Conservation (phyloP, 1,140 invertebrate species). For the Stratiolaelaps scimitus region DNA sequence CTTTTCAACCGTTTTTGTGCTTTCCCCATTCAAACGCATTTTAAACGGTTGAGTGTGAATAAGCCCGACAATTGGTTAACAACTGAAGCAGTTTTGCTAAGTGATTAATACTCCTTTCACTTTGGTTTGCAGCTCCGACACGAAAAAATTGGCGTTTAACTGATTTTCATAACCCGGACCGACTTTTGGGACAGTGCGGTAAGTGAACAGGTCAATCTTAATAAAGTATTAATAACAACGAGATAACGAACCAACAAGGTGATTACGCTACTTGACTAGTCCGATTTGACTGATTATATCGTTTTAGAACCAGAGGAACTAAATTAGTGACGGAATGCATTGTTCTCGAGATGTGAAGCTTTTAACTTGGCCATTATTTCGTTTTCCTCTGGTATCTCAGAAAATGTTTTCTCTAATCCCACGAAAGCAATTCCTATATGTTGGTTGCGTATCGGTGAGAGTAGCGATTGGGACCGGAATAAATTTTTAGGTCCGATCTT, state of each 20-base stretch:
- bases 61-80: too few relatives aligned
- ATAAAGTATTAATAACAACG: too few relatives aligned
- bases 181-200: conserved; percentile 28
- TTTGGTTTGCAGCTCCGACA: conserved; percentile 19
- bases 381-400: not conserved
- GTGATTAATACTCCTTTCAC: too few relatives aligned
- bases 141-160: conserved; percentile 20
- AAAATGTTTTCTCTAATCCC: not conserved
- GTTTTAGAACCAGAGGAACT: too few relatives aligned
- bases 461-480: too few relatives aligned
- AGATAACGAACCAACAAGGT: not conserved
- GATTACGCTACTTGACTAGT: not conserved
- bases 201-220: not conserved
- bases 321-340: not conserved
- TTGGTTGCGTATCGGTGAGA: too few relatives aligned
- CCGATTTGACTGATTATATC: not conserved
- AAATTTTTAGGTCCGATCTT: too few relatives aligned
- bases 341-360: not conserved
- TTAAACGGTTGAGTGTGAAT: too few relatives aligned
- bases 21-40: too few relatives aligned
- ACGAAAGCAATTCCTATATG: not conserved
- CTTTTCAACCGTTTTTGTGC: too few relatives aligned
- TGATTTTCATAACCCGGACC: conserved; percentile 1
- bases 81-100: too few relatives aligned
- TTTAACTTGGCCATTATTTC: not conserved